Conservation (phyloP, 2,888 invertebrate species). For the Nipponacmea schrenckii region DNA sequence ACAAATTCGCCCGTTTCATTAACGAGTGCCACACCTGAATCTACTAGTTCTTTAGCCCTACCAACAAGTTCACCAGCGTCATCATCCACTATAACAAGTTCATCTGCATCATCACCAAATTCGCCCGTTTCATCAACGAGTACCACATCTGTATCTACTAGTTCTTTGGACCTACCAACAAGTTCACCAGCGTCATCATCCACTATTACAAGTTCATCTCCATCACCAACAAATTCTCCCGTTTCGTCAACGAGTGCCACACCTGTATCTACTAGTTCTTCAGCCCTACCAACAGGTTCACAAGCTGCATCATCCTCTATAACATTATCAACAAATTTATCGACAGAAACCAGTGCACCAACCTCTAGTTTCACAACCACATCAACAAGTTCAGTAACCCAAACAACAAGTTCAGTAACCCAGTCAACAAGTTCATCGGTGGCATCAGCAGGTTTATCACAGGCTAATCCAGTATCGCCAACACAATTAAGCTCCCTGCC, state of each 20-base stretch:
- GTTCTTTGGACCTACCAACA: background rate
- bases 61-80: background rate
- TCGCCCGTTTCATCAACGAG: background rate
- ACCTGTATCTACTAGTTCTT: background rate
- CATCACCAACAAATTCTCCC: background rate
- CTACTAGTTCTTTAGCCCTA: background rate
- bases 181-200: background rate
- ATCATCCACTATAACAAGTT: background rate
- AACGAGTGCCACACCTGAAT: background rate
- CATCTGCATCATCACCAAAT: background rate
- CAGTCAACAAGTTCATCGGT: background rate
- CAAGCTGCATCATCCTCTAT: background rate
- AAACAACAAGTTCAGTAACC: background rate
- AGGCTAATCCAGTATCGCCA: background rate
- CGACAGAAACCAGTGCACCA: background rate
- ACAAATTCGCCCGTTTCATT: background rate
- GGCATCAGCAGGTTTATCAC: background rate
- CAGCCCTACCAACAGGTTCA: background rate
- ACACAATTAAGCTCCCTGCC: background rate
- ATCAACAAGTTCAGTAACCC: background rate
- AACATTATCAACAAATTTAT: background rate
- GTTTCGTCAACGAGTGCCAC: background rate
- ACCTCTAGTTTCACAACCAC: background rate
- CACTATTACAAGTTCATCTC: background rate
- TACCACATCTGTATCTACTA: background rate